These are phyloP conservation scores for Bryconaethiops microstoma DNA, from an alignment of 2,797 vertebrate genomes.

Conservation along the genomic window DNA sequence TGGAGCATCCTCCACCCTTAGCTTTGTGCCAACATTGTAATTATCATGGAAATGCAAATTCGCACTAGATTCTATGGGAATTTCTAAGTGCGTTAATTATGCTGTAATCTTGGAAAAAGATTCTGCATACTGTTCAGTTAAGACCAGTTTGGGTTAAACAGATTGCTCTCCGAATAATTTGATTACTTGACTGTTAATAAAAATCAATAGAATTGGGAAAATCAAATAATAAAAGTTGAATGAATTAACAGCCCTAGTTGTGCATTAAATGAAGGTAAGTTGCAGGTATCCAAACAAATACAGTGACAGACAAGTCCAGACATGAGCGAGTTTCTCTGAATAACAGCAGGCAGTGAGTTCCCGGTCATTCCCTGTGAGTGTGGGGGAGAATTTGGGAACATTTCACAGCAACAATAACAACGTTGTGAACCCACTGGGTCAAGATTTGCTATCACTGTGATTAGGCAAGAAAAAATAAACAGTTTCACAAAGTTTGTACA, in stretches of 20 bases:
- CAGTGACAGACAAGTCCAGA: constrained; percentile 8
- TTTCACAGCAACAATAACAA: constrained; percentile 25
- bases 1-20: too few species aligned
- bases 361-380: not conserved
- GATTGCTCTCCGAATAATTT: too few species aligned
- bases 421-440: not conserved
- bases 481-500: not conserved
- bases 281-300: not conserved
- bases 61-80: too few species aligned
- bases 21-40: too few species aligned
- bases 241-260: not conserved
- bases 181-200: too few species aligned
- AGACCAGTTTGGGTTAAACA: too few species aligned
- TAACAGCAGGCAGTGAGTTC: constrained; percentile 12
- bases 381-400: constrained; percentile 8
- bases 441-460: not conserved
- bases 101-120: too few species aligned
- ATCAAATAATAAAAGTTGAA: too few species aligned
- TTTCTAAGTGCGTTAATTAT: too few species aligned
- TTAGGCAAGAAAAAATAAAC: constrained; percentile 8
- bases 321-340: not conserved
- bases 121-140: too few species aligned
- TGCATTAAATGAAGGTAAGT: not conserved
- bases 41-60: too few species aligned
- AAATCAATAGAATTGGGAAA: too few species aligned